A percentile compares a stretch with the other conserved stretches of the same genome.
Conservation (phyloP, 30 jellyfish, hydroid and myxozoan genomes). For the Turritopsis rubra region DNA sequence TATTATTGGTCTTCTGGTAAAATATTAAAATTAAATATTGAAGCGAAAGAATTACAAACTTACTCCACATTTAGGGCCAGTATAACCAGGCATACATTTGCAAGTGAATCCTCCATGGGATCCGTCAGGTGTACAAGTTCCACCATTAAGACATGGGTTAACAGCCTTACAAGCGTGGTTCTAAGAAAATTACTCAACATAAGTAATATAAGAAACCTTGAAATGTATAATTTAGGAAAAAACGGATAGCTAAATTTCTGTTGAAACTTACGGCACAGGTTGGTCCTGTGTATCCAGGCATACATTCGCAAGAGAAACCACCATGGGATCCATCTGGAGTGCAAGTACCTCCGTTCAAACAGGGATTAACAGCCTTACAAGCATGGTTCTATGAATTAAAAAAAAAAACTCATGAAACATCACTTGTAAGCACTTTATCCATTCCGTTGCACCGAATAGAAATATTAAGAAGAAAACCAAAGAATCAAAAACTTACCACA, state of each 20-base stretch:
- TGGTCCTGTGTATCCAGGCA: conserved; percentile 58
- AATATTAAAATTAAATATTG: too few relatives aligned
- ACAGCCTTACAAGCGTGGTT: not conserved
- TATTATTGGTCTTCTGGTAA: too few relatives aligned
- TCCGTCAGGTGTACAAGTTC: not conserved
- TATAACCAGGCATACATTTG: not conserved
- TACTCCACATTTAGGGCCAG: not conserved
- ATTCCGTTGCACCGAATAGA: not conserved
- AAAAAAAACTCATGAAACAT: not conserved
- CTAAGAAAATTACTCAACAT: too few relatives aligned
- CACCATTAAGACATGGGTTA: not conserved
- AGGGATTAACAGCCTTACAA: conserved; percentile 5
- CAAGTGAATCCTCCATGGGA: not conserved
- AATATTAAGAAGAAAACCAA: not conserved
- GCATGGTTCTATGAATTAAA: not conserved
- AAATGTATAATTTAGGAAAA: too few relatives aligned
- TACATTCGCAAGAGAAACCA: conserved; percentile 45
- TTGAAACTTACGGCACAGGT: conserved; percentile 30
- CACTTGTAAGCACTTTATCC: too few relatives aligned
- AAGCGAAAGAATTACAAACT: not conserved
- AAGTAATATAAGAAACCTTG: too few relatives aligned
- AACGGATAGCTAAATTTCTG: too few relatives aligned
- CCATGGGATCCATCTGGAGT: conserved; percentile 3
- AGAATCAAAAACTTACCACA: conserved; percentile 25
- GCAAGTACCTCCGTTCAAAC: conserved; percentile 11